phyloP scores from a whole-genome alignment of 2,888 invertebrate genomes.

The Sinopyrophorus schimmeli region DNA sequence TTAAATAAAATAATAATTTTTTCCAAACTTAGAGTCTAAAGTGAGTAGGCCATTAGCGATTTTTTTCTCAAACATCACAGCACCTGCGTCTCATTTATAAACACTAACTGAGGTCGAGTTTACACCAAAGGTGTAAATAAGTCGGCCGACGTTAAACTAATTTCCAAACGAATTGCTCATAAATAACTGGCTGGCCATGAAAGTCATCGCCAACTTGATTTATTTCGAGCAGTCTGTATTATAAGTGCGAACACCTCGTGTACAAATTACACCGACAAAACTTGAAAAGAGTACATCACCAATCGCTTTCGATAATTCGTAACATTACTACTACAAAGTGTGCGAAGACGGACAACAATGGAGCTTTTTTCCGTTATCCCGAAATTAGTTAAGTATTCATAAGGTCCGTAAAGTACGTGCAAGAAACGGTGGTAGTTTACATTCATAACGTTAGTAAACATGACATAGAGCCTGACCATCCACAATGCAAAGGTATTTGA shows the following conservation, averaged over 20 bases:
- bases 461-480: constrained; percentile 40
- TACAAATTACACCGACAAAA: constrained; percentile 35
- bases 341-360: neutral
- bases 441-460: constrained; percentile 36
- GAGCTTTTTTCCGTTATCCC: constrained; percentile 4
- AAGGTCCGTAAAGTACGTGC: constrained; percentile 19
- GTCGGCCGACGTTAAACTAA: constrained; percentile 35
- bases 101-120: too few species aligned
- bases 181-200: constrained; percentile 39
- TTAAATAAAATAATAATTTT: too few species aligned
- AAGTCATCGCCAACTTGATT: constrained; percentile 41
- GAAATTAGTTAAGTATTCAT: constrained; percentile 22
- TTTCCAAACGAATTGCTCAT: constrained; percentile 38
- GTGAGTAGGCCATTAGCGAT: too few species aligned
- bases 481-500: constrained; percentile 44
- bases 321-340: too few species aligned
- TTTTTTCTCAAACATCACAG: too few species aligned
- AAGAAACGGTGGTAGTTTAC: constrained; percentile 29
- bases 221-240: constrained; percentile 40
- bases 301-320: constrained; percentile 2
- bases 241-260: constrained; percentile 44
- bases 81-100: too few species aligned
- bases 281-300: constrained; percentile 4
- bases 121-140: constrained; percentile 27
- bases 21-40: too few species aligned